Percentiles rank a stretch among this genome's conserved stretches.
Conservation (phyloP, 2,113 vertebrate species). For the Gymnocephalus cernua region DNA sequence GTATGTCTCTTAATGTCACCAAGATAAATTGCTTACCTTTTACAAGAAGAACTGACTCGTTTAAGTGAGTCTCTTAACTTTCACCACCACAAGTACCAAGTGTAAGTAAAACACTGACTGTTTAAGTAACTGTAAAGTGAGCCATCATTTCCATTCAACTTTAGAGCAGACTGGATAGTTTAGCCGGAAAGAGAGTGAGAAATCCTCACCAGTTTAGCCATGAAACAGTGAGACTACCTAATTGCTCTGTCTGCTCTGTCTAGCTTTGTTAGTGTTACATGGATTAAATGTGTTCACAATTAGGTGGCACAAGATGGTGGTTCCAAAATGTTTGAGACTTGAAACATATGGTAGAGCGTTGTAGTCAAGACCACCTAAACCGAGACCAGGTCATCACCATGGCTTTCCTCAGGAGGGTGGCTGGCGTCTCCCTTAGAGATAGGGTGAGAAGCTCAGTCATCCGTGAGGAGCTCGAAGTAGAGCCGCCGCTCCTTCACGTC, state of each 20-base stretch:
- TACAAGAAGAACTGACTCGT: neutral
- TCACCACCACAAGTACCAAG: neutral
- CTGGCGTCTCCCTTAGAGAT: no score
- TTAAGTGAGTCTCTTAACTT: no score
- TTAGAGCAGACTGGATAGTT: neutral
- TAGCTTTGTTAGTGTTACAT: neutral
- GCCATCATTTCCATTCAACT: neutral
- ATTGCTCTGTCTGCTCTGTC: neutral
- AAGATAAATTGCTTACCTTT: no score
- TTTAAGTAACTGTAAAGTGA: neutral
- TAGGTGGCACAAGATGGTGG: neutral
- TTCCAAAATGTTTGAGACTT: neutral
- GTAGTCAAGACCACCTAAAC: no score
- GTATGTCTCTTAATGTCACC: neutral
- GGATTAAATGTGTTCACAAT: neutral
- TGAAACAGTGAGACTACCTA: neutral
- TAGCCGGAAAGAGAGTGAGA: neutral
- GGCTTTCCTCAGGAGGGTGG: no score
- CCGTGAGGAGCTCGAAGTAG: no score
- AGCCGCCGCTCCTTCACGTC: no score
- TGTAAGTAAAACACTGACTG: neutral
- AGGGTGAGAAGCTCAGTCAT: no score
- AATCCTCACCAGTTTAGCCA: neutral
- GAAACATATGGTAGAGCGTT: neutral
- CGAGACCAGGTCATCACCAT: no score